phyloP scores from a whole-genome alignment of 2,888 invertebrate species.

The Dynastes maya region DNA sequence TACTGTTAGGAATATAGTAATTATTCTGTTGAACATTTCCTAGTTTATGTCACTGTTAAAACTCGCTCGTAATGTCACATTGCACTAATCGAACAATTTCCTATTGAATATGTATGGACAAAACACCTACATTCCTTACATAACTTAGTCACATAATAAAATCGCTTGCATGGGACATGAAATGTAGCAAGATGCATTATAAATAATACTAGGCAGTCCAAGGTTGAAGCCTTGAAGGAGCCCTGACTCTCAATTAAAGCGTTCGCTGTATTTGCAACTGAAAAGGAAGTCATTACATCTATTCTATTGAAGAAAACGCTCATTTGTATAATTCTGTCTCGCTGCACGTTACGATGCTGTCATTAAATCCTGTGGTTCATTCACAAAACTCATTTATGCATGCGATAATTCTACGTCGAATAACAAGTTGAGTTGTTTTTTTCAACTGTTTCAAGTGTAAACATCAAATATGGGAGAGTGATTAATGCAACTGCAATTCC shows the following conservation, averaged over 20 bases:
- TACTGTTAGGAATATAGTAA: neutral
- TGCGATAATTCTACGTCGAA: neutral
- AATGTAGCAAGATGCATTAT: conserved; percentile 21
- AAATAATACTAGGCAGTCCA: conserved; percentile 16
- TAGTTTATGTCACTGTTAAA: neutral
- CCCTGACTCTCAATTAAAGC: conserved; percentile 27
- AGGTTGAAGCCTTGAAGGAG: conserved; percentile 24
- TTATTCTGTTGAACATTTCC: neutral
- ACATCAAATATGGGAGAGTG: neutral
- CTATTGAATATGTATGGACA: neutral
- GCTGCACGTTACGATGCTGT: neutral
- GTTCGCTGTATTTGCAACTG: neutral
- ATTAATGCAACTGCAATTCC: too few relatives aligned
- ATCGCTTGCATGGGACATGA: neutral
- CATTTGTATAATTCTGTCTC: conserved; percentile 1
- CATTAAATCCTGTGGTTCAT: neutral
- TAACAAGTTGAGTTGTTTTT: neutral
- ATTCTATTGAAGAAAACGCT: neutral
- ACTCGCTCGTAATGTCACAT: neutral
- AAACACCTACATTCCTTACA: conserved; percentile 22
- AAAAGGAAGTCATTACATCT: neutral
- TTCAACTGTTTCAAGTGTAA: neutral
- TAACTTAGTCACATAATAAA: neutral
- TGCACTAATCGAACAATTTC: neutral
- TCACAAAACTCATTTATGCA: neutral